Evolutionary conservation across 2,797 vertebrate genomes (phyloP), one percentile per base, ranked within the genome.

Genomic region (Chromobotia macracanthus): DNA sequence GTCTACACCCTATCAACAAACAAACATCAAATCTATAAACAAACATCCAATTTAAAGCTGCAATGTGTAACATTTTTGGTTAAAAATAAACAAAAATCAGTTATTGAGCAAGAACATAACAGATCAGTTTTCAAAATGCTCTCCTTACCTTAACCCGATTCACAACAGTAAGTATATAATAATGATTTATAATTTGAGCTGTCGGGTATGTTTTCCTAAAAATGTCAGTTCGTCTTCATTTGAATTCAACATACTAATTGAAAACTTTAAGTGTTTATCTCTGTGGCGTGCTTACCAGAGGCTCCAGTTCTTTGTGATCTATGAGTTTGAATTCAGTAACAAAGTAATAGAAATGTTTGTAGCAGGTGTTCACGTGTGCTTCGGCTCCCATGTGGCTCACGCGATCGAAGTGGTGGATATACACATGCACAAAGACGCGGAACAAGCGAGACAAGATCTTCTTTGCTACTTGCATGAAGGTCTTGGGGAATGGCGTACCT

Each of bases 301-400:
- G 98, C 75, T 98, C 97, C 89, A 99, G 92, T 92, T 99, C 98
- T 92, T 98, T 98, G 90, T 96, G 95, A 89, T 99, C 97, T 13
- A 95, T 98, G 85, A 99, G 95, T 89, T 91, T 93, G 86, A 99
- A 98, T 93, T 98, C 96, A 0, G 90, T 93, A 81, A 98, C 96
- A 15, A 99, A 99, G 91, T 98, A 96, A 91, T 95, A 99, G 91
- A 99, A 99, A 92, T 99, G 98, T 92, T 99, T 99, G 93, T 99
- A 99, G 93, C 98, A 99, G 87, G 97, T 99, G 87, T 99, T 99
- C 73, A 99, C 97, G 0, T 99, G 98, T 15, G 98, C 98, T 88
- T 99, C 97, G 0, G 97, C 96, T 18, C 97, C 97, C 96, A 99
- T 96, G 88, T 97, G 96, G 72, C 94, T 95, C 70, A 99, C 96